phyloP scores from a whole-genome alignment of 2,888 invertebrate genomes.

The Drosophila vallismaia region DNA sequence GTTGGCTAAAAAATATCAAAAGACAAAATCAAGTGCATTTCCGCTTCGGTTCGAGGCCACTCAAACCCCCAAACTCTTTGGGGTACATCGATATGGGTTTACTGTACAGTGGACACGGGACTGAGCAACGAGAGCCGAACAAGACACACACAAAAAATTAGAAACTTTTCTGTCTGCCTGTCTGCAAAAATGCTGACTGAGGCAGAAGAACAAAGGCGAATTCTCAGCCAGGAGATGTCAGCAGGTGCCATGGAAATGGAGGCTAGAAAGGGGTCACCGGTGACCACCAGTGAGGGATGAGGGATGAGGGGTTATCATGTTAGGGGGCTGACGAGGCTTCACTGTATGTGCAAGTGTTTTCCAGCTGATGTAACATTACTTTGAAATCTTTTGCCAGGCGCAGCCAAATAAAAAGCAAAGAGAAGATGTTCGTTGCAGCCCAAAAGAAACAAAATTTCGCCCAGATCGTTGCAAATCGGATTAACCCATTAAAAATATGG shows the following conservation, averaged over 20 bases:
- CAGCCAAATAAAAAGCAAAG: slow-evolving; percentile 76
- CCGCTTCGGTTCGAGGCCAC: background rate
- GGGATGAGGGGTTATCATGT: background rate
- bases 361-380: slow-evolving; percentile 80
- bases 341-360: slow-evolving; percentile 73
- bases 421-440: slow-evolving; percentile 64
- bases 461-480: background rate
- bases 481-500: slow-evolving; percentile 18
- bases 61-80: too few species aligned
- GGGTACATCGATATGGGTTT: slow-evolving; percentile 11
- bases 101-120: slow-evolving; percentile 8
- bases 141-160: slow-evolving; percentile 21
- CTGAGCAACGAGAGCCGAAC: too few species aligned
- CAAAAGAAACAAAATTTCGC: slow-evolving; percentile 22
- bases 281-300: background rate
- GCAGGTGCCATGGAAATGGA: slow-evolving; percentile 18
- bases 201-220: slow-evolving; percentile 74
- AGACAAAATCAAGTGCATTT: background rate
- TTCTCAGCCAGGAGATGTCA: slow-evolving; percentile 42
- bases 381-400: slow-evolving; percentile 72
- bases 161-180: slow-evolving; percentile 49
- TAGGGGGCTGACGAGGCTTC: slow-evolving; percentile 8
- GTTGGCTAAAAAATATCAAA: too few species aligned
- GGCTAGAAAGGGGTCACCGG: background rate
- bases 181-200: slow-evolving; percentile 65